Base-by-base conservation (phyloP, 2,888 invertebrate genomes). In the Plusia festucae region DNA sequence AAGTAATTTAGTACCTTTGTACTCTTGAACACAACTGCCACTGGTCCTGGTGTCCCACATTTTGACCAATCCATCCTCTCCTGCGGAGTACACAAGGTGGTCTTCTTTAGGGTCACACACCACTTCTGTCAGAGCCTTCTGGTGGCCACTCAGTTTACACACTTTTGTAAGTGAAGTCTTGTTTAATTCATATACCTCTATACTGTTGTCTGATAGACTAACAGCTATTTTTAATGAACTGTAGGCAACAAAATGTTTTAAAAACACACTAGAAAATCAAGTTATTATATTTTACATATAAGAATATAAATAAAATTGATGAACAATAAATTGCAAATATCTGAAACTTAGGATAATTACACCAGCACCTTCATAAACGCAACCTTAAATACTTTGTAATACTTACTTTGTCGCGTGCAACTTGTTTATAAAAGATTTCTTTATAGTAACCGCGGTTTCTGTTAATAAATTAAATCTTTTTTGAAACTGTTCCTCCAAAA, bases 11-110 rank as follows among this genome's bases (percentile, higher is more conserved):
- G 8, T 24, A 92, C 93, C 91, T 88, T 89, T 91, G 73, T 90
- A 91, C 65, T 93, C 90, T 66, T 90, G 91, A 1, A 87, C 90
- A 83, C 90, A 91, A 55, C 68, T 82, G 0, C 91, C 95, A 62
- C 95, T 93, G 0, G 92, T 90, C 82, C 97, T 90, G 1, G 96
- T 91, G 86, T 97, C 97, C 96, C 96, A 97, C 58, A 96, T 84
- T 79, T 95, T 96, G 32, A 97, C 90, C 22, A 86, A 76, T 0
- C 97, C 96, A 85, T 96, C 95, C 52, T 90, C 88, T 0, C 96
- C 96, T 0, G 95, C 94, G 0, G 96, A 95, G 82, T 96, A 97
- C 22, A 97, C 77, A 53, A 96, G 88, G 83, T 96, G 90, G 58
- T 95, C 95, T 59, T 96, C 95, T 18, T 89, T 91, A 0, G 94